These are phyloP conservation scores for Aspiorhynchus laticeps DNA, from an alignment of 2,113 vertebrate species.

Conservation along the genomic window DNA sequence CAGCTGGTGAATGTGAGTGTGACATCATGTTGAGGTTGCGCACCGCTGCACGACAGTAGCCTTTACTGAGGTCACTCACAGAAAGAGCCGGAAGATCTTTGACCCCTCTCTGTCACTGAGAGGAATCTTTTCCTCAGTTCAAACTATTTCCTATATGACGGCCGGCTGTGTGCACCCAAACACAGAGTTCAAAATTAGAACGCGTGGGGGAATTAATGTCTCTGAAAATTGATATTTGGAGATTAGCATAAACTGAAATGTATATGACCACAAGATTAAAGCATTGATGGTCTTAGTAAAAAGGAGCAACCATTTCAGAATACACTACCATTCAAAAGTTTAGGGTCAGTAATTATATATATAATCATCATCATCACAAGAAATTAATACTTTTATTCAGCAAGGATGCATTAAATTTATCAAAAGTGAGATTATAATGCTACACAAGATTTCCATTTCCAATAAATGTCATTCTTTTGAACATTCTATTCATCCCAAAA, in stretches of 20 bases:
- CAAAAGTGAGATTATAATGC: background rate
- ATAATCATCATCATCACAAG: background rate
- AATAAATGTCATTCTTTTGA: background rate
- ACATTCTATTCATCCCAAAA: background rate
- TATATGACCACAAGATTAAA: background rate
- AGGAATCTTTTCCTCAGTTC: conserved; percentile 67
- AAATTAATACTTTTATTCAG: background rate
- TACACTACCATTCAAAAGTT: background rate
- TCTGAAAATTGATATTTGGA: background rate
- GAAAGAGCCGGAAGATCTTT: conserved; percentile 66
- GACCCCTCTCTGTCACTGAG: conserved; percentile 69
- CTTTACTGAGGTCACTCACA: conserved; percentile 61
- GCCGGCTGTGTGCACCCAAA: conserved; percentile 46
- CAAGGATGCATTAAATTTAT: background rate
- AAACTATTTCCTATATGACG: conserved; percentile 35
- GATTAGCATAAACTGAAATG: background rate
- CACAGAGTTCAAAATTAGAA: conserved; percentile 10
- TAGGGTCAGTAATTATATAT: background rate
- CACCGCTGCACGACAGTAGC: conserved; percentile 40
- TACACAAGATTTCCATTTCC: background rate
- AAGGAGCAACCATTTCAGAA: background rate
- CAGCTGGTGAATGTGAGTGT: conserved; percentile 54
- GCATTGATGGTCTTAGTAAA: background rate
- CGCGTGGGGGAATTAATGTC: background rate
- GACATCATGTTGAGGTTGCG: conserved; percentile 29